Base-by-base conservation (phyloP, 2,797 vertebrate genomes). In the Darevskia mixta region DNA sequence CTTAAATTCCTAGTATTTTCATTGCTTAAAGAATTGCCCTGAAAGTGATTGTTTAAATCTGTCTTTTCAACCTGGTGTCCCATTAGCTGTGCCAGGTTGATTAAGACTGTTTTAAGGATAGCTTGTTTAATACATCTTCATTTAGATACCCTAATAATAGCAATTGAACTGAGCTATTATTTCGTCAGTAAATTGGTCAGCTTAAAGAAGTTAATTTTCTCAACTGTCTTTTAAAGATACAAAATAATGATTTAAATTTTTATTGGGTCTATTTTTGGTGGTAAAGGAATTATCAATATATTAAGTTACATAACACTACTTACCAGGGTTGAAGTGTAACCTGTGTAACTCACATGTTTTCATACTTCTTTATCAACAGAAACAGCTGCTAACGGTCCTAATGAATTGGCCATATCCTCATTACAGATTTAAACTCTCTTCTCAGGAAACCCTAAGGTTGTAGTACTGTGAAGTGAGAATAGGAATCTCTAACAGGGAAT, bases 21-120 rank as follows among this genome's bases (percentile, higher is more conserved):
- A 35, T 75, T 73, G 45, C 64, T 79, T 86, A 79, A 86, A 61
- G 23, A 86, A 86, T 69, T 27, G 35, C 55, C 32, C 29, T 8
- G 45, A 49, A 5, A 2, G 15, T 49, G 25, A n/a, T 78, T 43
- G 43, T 78, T 78, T 49, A 29, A 49, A 78, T 55, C 11, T 0
- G 3, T 55, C 11, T 55, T 55, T 55, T 15, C 49, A 55, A 15
- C 49, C 49, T 55, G 49, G 49, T 55, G 49, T 55, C 49, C 49
- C 49, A 55, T 55, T 13, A 55, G 13, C 13, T 15, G 3, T 55
- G 49, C 13, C 49, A 55, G 11, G 49, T 55, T 55, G 3, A 55
- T 55, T 55, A 55, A 55, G 49, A 10, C 49, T 55, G 49, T 11
- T 55, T 55, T 55, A 55, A 55, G 25, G 27, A 45, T 32, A n/a